Base-by-base conservation (phyloP, 2,797 vertebrate genomes). In the Rhyacichthys aspro region DNA sequence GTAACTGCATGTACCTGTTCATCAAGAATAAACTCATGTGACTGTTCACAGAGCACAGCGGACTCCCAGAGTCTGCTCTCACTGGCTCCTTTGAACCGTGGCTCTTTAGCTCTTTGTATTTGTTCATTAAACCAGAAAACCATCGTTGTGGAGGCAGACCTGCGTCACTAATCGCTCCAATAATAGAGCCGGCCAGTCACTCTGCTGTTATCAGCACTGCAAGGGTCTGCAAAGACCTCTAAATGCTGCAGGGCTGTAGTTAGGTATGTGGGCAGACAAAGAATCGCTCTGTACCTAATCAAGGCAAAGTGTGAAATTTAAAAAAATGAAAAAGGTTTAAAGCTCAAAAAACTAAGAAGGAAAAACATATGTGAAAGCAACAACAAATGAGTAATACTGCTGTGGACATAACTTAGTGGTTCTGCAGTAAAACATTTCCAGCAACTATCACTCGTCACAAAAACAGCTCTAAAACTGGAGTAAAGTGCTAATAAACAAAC, bases 401-500 rank as follows among this genome's bases (percentile, higher is more conserved):
- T 81, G 39, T 37, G 63, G 66, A 74, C 43, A 70, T 43, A 43
- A 41, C 41, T 49, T 32, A 72, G 66, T 44, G 71, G 63, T 45
- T 80, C 53, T 33, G 60, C 10, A 45, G 57, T 43, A 59, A 68
- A 17, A 23, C 5, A 18, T 39, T 23, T 72, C 59, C 64, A 69
- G 28, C 64, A 76, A 62, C 55, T 43, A 53, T 44, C 39, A 39
- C 15, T 17, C 23, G 28, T 55, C 33, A 50, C 33, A 42, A 76
- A 49, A 49, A 56, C 23, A 28, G 23, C 23, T 74, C 55, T 75
- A 84, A 80, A 82, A 86, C 78, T 67, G 69, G 59, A 80, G 77
- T 87, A 90, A 91, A 88, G 85, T 90, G 86, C 84, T 63, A 63
- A 48, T 44, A 76, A 75, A 73, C 36, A 59, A 76, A 67, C n/a